Percentiles rank a stretch among this genome's conserved stretches.
Conservation (phyloP, 2,113 vertebrate species). For the Melanotaenia duboulayi region DNA sequence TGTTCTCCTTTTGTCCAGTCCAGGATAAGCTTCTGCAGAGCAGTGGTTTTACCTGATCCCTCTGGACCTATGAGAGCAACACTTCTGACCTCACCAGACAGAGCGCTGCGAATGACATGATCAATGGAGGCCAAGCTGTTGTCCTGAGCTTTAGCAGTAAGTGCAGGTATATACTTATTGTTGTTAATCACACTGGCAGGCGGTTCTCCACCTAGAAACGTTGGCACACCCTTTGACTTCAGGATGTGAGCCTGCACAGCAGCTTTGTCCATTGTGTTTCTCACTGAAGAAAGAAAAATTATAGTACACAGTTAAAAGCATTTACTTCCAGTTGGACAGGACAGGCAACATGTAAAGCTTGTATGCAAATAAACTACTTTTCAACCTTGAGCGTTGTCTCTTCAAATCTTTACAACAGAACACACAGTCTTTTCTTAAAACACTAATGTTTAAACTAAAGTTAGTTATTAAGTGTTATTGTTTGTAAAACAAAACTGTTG, state of each 20-base stretch:
- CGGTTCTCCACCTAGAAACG: constrained; percentile 68
- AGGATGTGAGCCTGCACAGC: constrained; percentile 35
- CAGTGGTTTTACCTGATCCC: constrained; percentile 82
- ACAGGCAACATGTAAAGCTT: neutral
- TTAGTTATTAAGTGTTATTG: constrained; percentile 13
- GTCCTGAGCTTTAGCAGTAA: neutral
- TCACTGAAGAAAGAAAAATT: constrained; percentile 9
- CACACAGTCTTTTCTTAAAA: neutral
- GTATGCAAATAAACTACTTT: neutral
- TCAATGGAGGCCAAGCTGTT: constrained; percentile 21
- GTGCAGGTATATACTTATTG: constrained; percentile 51
- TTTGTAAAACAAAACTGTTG: neutral
- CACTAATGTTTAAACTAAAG: neutral
- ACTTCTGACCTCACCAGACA: constrained; percentile 23
- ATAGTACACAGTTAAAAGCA: neutral
- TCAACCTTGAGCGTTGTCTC: neutral
- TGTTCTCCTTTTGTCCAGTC: constrained; percentile 70
- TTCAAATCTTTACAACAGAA: neutral
- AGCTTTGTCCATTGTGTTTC: constrained; percentile 63
- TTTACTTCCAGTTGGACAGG: neutral
- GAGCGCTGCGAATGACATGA: constrained; percentile 39
- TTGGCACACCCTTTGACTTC: constrained; percentile 21
- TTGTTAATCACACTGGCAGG: constrained; percentile 52
- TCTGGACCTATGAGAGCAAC: constrained; percentile 73
- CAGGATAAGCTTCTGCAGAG: constrained; percentile 74